Base-by-base conservation (phyloP, 2,888 invertebrate genomes). In the Itoplectis maculator region DNA sequence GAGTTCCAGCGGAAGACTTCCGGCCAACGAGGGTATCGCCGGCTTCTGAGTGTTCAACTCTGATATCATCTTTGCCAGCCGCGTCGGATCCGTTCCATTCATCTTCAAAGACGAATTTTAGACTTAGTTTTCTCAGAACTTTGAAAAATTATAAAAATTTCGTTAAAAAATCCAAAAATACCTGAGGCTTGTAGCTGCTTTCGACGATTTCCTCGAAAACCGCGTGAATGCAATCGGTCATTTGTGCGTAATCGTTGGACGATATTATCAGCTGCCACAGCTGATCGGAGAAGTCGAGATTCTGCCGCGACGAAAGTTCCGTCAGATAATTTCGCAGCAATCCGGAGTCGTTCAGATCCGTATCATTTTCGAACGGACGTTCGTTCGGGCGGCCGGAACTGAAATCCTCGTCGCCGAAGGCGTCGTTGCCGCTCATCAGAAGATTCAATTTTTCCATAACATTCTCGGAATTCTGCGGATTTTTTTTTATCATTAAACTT, bases 1-100 rank as follows among this genome's bases (percentile, higher is more conserved):
- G 56, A 90, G 84, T 85, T 92, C 90, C 70, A 92, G 84, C 0
- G 90, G 88, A 54, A 90, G 80, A 84, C 87, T 87, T 72, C 87
- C 88, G n/a, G 83, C 81, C 13, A 90, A 77, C 63, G 88, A 86
- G 42, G 89, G 86, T 20, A 88, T 73, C 23, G 78, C 66, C 15
- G 76, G 63, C 13, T 85, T 86, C 69, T 85, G 75, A 5, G 63
- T 47, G 2, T 75, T 75, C 45, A 85, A 59, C 49, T 86, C 79
- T 9, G 83, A 83, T 51, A 89, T 82, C 13, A 88, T 42, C 70
- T 86, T 88, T 0, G 77, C 85, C n/a, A 91, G 79, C 66, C 86
- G 88, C n/a, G 90, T 88, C 13, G 86, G 75, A 77, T 88, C 88
- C 9, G 84, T 84, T 61, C 73, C 75, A 63, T 87, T 86, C 4